Base-by-base conservation (phyloP, 2,888 invertebrate genomes). In the Lasioglossum leucozonium region DNA sequence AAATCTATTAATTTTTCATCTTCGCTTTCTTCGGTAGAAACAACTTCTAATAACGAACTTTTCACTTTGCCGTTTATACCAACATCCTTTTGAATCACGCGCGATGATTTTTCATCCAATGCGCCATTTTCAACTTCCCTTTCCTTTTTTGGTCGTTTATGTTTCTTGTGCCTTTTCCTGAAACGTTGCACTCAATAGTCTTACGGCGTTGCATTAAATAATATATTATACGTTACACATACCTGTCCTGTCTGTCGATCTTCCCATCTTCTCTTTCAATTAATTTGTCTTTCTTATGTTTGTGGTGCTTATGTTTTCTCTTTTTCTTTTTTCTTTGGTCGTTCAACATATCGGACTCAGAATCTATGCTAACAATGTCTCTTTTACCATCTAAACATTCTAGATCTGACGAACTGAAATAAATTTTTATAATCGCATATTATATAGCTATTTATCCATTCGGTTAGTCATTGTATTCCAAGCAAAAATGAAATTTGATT, bases 111-210 rank as follows among this genome's bases (percentile, higher is more conserved):
- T 11, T 91, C 92, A 22, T 93, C 93, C 11, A 91, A 71, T 0
- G 92, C 87, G 69, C 94, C 95, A 87, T 95, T 95, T 79, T 94
- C 95, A 13, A 92, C 86, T 74, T 93, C 94, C 72, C 88, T 91
- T 58, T 89, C 92, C 75, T 93, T 94, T 69, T 93, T 94, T 10
- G 92, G 92, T 76, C 92, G 89, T 79, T 95, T 95, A 78, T 94
- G 95, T 87, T 95, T 95, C 80, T 95, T 95, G 72, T 95, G 95
- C 82, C 94, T 95, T 84, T 94, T 94, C 18, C 94, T 94, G 62
- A 22, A 87, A 44, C 55, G 0, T 80, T 34, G 47, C n/a, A 73
- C 77, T 78, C n/a, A 67, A 26, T 67, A 11, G 34, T 13, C 71
- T 62, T 58, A 0, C 18, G 26, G 30, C 4, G 4, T 34, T 0